These are phyloP conservation scores for Leptobrachium leishanense DNA, from an alignment of 2,113 vertebrate genomes.

Conservation along the genomic window DNA sequence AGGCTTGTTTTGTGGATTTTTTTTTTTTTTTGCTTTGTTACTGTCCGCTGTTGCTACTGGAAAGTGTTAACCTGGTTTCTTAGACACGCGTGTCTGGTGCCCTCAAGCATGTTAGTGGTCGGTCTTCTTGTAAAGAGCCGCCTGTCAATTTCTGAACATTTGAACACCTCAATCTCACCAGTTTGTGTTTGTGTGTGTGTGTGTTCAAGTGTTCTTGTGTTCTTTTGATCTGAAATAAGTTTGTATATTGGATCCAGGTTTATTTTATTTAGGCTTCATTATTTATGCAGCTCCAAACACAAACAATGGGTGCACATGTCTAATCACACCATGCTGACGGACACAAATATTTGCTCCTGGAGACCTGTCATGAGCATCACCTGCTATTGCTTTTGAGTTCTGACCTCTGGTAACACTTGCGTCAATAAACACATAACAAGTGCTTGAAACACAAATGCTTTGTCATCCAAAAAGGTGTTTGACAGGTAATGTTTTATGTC, in stretches of 20 bases:
- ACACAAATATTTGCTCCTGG: neutral
- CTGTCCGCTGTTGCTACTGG: constrained; percentile 15
- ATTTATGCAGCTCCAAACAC: neutral
- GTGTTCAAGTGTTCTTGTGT: neutral
- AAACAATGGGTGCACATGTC: too few relatives aligned
- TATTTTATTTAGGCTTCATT: neutral
- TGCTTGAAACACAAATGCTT: neutral
- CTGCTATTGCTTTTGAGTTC: neutral
- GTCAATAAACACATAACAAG: neutral
- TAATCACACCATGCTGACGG: too few relatives aligned
- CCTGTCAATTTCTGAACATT: too few relatives aligned
- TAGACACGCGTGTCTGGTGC: constrained; percentile 23
- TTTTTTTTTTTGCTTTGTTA: neutral
- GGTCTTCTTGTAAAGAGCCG: too few relatives aligned
- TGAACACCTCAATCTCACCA: neutral
- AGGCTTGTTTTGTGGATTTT: too few relatives aligned
- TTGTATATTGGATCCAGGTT: neutral
- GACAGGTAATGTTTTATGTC: neutral
- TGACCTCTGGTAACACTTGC: neutral
- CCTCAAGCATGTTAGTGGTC: constrained; percentile 5
- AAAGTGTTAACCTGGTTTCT: constrained; percentile 24
- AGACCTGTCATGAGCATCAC: neutral
- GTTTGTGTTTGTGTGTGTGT: constrained; percentile 14
- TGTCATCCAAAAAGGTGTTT: neutral
- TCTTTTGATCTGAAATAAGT: neutral